Conservation (phyloP, 2,888 invertebrate genomes). For the Mechanitis messenoides region DNA sequence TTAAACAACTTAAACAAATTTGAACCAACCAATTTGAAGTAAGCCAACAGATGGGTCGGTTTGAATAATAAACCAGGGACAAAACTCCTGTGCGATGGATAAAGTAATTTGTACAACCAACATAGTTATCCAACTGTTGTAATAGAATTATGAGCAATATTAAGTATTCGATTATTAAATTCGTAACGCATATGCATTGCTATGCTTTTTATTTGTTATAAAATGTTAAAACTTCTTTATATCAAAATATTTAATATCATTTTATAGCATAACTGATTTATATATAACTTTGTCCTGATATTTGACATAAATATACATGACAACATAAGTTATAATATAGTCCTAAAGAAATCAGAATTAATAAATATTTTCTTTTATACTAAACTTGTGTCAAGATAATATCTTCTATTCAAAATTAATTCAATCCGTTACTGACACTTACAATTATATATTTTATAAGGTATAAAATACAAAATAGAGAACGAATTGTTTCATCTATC, state of each 20-base stretch:
- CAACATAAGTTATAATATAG: too few species aligned
- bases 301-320: too few species aligned
- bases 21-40: slow-evolving; percentile 30
- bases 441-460: too few species aligned
- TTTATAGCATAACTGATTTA: too few species aligned
- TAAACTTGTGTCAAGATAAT: too few species aligned
- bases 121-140: neutral
- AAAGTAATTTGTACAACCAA: slow-evolving; percentile 2
- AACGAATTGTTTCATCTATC: too few species aligned
- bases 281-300: too few species aligned
- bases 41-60: slow-evolving; percentile 35
- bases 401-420: too few species aligned
- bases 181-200: neutral
- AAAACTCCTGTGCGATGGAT: slow-evolving; percentile 55
- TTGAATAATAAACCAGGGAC: slow-evolving; percentile 63
- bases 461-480: too few species aligned
- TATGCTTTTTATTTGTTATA: neutral
- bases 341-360: too few species aligned
- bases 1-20: slow-evolving; percentile 9
- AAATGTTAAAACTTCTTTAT: neutral
- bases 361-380: too few species aligned
- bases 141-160: neutral
- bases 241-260: neutral
- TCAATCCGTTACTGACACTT: too few species aligned
- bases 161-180: neutral